These are phyloP conservation scores for Tokudaia tokunoshimensis DNA, from an alignment of 2,797 vertebrate genomes.

Conservation along the genomic window DNA sequence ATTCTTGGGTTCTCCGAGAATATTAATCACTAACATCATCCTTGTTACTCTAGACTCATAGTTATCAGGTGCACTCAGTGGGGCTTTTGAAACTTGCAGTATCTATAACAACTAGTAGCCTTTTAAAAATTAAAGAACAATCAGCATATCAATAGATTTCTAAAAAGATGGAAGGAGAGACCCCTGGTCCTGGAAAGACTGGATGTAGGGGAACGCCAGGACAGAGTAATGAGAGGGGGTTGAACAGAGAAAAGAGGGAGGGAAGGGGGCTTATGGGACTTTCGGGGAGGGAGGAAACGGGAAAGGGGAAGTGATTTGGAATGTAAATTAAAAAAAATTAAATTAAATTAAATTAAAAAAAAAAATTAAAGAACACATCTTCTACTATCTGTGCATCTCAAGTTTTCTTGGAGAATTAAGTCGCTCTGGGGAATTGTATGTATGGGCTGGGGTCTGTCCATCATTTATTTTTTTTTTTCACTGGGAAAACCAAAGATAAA, in stretches of 20 bases:
- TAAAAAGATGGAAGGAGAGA: too few relatives aligned
- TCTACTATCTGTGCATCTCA: neutral
- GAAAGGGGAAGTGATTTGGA: too few relatives aligned
- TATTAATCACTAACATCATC: neutral
- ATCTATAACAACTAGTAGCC: neutral
- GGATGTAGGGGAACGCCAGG: too few relatives aligned
- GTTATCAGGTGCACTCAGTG: neutral
- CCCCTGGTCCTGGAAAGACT: too few relatives aligned
- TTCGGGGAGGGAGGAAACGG: too few relatives aligned
- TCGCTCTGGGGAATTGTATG: neutral
- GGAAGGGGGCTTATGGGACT: too few relatives aligned
- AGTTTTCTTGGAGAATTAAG: conserved; percentile 32
- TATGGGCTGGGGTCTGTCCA: neutral
- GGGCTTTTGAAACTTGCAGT: neutral
- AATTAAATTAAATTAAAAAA: too few relatives aligned
- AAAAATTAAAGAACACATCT: neutral
- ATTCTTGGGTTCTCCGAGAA: neutral
- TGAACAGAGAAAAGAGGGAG: too few relatives aligned
- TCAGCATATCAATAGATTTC: too few relatives aligned
- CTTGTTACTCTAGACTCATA: neutral
- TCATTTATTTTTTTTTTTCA: conserved; percentile 52
- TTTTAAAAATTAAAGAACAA: too few relatives aligned
- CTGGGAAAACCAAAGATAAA: conserved; percentile 48
- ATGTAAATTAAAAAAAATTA: too few relatives aligned
- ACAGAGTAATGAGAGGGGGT: too few relatives aligned